A percentile compares a stretch with the other conserved stretches of the same genome.
phyloP scores from a whole-genome alignment of 1,140 invertebrate species.

The Leptonema lineaticorne region DNA sequence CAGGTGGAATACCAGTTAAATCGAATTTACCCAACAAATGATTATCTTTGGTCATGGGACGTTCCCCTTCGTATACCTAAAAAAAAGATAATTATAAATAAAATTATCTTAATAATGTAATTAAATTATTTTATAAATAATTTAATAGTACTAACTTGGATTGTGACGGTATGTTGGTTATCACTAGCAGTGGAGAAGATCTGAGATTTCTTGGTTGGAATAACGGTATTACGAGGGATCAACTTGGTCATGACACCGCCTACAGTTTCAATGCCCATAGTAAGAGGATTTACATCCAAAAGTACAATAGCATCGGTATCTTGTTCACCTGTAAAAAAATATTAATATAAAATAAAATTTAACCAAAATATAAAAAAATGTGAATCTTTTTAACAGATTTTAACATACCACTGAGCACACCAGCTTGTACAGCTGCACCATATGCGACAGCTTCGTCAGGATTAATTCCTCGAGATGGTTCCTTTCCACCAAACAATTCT shows the following conservation, averaged over 20 bases:
- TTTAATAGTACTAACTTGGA: conserved; percentile 64
- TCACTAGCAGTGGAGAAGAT: conserved; percentile 99
- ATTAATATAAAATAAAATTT: neutral
- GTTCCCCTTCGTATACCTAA: conserved; percentile 90
- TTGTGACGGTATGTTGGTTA: conserved; percentile 98
- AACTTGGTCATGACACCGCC: conserved; percentile 99
- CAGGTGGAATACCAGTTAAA: conserved; percentile 96
- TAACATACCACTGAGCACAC: conserved; percentile 69
- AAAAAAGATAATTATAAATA: conserved; percentile 19
- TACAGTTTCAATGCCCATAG: conserved; percentile 99
- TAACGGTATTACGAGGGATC: conserved; percentile 97
- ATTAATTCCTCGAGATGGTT: conserved; percentile 97
- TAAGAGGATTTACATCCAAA: conserved; percentile 96
- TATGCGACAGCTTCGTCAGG: conserved; percentile 98
- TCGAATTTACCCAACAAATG: conserved; percentile 98
- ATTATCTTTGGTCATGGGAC: conserved; percentile 99
- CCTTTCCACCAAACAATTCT: conserved; percentile 98
- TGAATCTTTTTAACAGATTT: neutral
- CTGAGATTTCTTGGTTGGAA: conserved; percentile 99
- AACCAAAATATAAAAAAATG: neutral
- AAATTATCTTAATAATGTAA: too few relatives aligned
- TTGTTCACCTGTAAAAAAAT: conserved; percentile 66
- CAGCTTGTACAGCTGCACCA: conserved; percentile 98
- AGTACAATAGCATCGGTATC: conserved; percentile 96
- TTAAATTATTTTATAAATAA: neutral